phyloP scores from a whole-genome alignment of 2,888 invertebrate species.

The Synanthedon myopaeformis region DNA sequence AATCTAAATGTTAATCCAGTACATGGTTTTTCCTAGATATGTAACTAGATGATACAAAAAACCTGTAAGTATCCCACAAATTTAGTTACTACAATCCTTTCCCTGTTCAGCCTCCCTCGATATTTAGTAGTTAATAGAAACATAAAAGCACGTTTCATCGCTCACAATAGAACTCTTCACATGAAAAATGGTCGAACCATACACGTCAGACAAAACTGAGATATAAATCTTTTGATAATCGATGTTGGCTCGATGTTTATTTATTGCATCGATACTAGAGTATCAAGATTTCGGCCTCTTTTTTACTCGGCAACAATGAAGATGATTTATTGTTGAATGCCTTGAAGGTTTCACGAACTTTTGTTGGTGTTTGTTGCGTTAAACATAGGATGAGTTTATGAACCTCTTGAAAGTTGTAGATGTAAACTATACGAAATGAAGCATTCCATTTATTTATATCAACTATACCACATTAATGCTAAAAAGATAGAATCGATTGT shows the following conservation, averaged over 20 bases:
- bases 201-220: constrained; percentile 41
- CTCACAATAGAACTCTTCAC: constrained; percentile 32
- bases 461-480: too few relatives aligned
- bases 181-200: constrained; percentile 56
- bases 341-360: constrained; percentile 9
- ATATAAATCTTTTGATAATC: constrained; percentile 67
- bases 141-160: constrained; percentile 31
- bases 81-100: too few relatives aligned
- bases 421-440: too few relatives aligned
- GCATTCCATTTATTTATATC: too few relatives aligned
- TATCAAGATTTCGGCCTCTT: constrained; percentile 41
- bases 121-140: constrained; percentile 1
- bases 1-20: too few relatives aligned
- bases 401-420: too few relatives aligned
- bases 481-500: too few relatives aligned
- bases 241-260: constrained; percentile 54
- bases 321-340: constrained; percentile 42
- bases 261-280: constrained; percentile 41
- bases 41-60: too few relatives aligned
- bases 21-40: too few relatives aligned
- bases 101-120: too few relatives aligned
- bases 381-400: too few relatives aligned
- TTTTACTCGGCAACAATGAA: constrained; percentile 47
- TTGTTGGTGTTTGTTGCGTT: constrained; percentile 6
- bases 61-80: too few relatives aligned